A percentile compares a stretch with the other conserved stretches of the same genome.
Evolutionary conservation across 2,797 vertebrate genomes (phyloP).

Genomic region (Arctocebus calabarensis): DNA sequence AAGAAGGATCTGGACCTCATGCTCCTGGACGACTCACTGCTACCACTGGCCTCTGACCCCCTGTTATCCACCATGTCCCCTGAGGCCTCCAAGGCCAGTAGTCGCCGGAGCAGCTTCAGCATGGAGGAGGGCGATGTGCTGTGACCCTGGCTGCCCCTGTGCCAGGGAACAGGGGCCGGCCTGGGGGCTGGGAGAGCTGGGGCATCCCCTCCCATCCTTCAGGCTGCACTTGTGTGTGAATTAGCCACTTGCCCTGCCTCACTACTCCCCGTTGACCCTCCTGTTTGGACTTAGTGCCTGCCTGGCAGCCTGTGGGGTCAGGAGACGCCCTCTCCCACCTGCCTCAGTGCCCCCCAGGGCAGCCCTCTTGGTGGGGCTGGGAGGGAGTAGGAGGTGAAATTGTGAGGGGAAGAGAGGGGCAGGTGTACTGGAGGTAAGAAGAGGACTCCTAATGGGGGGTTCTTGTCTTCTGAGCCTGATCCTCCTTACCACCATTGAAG

Average conservation of each 20-base stretch:
- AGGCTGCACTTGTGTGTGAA: constrained; percentile 75
- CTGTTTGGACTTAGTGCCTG: constrained; percentile 73
- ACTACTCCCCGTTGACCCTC: constrained; percentile 64
- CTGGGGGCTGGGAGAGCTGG: constrained; percentile 44
- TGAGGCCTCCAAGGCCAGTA: constrained; percentile 96
- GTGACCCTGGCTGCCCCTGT: constrained; percentile 85
- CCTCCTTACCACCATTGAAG: neutral
- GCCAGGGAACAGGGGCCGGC: constrained; percentile 58
- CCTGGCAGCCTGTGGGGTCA: constrained; percentile 60
- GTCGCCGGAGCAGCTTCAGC: constrained; percentile 98
- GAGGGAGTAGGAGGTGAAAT: neutral
- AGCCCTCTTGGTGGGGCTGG: neutral
- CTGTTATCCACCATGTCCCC: constrained; percentile 97
- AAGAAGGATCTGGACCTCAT: constrained; percentile 95
- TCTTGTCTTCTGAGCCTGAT: neutral
- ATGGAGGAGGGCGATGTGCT: constrained; percentile 97
- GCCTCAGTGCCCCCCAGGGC: neutral
- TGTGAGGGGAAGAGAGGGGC: neutral
- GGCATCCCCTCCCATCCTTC: neutral
- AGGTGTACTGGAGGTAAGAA: neutral
- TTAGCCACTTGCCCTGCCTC: constrained; percentile 65
- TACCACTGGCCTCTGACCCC: constrained; percentile 95
- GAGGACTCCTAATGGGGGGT: neutral
- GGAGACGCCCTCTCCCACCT: neutral
- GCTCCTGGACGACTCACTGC: constrained; percentile 96